These are phyloP conservation scores for Camelus bactrianus DNA, from an alignment of 2,113 vertebrate species.

Conservation along the genomic window DNA sequence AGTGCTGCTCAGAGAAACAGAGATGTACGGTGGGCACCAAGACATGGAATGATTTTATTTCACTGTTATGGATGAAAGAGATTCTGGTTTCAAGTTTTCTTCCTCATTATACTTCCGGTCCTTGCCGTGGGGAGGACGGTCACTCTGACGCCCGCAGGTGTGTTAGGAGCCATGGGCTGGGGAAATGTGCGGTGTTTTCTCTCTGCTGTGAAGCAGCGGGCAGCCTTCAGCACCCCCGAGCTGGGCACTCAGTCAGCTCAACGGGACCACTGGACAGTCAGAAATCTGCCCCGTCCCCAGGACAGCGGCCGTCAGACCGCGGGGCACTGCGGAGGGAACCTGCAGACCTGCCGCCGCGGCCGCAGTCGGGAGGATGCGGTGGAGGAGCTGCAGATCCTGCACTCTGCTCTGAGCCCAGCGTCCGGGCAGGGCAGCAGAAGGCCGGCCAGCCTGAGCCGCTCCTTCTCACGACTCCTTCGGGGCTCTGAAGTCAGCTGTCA, in stretches of 20 bases:
- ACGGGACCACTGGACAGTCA: not conserved
- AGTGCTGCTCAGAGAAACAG: not conserved
- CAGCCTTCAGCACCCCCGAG: not conserved
- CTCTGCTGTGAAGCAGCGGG: accelerated
- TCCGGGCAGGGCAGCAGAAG: too few species aligned
- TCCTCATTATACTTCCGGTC: not conserved
- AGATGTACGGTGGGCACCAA: not conserved
- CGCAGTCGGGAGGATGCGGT: too few species aligned
- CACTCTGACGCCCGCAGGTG: accelerated
- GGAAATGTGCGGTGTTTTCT: accelerated
- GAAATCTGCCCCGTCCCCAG: not conserved
- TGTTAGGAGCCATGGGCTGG: not conserved
- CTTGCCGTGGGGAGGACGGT: not conserved
- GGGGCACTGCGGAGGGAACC: not conserved
- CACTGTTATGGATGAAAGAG: not conserved
- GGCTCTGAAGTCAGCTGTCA: too few species aligned
- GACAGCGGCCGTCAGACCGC: not conserved
- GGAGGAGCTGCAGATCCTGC: too few species aligned
- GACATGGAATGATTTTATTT: not conserved
- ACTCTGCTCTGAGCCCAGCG: too few species aligned
- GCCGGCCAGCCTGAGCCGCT: too few species aligned
- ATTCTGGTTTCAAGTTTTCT: not conserved
- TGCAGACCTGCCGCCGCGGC: too few species aligned
- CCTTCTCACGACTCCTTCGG: too few species aligned
- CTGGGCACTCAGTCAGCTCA: not conserved